Percentiles rank a stretch among this genome's conserved stretches.
These are phyloP conservation scores for Aphelenchoides fujianensis DNA, from an alignment of 1,140 invertebrate genomes.

Conservation along the genomic window DNA sequence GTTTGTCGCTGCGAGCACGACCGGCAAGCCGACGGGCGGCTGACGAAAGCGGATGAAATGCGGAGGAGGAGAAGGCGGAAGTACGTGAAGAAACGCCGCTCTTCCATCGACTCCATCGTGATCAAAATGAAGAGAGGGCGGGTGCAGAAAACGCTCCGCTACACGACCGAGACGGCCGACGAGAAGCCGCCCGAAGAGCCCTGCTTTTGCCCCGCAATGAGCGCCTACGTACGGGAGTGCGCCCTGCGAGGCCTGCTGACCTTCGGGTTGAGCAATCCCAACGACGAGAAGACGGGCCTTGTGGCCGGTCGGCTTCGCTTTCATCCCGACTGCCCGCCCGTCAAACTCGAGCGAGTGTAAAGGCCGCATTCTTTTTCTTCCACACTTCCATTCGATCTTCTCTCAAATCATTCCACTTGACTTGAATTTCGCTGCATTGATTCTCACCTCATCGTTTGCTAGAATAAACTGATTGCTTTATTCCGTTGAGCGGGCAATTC, in stretches of 20 bases:
- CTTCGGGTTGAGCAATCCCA: background rate
- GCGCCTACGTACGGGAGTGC: conserved; percentile 13
- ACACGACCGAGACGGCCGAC: background rate
- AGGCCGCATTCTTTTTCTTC: background rate
- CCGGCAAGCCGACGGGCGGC: background rate
- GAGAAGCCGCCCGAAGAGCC: background rate
- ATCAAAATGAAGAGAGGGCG: no score
- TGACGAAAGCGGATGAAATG: background rate
- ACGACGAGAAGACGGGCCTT: background rate
- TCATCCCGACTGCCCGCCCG: background rate
- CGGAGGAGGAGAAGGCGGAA: background rate
- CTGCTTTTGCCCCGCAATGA: conserved; percentile 4
- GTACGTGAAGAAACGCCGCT: no score
- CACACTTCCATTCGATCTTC: background rate
- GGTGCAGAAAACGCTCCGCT: background rate
- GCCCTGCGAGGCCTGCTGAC: conserved; percentile 7
- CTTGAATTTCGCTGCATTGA: no score
- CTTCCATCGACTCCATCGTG: no score
- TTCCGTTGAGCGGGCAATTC: no score
- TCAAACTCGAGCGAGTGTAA: background rate
- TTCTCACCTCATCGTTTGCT: no score
- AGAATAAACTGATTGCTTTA: no score
- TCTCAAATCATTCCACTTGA: background rate
- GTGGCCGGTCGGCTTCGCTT: background rate
- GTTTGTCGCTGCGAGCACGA: conserved; percentile 10